Conservation (phyloP, 1,140 invertebrate genomes). For the Hermetia illucens region DNA sequence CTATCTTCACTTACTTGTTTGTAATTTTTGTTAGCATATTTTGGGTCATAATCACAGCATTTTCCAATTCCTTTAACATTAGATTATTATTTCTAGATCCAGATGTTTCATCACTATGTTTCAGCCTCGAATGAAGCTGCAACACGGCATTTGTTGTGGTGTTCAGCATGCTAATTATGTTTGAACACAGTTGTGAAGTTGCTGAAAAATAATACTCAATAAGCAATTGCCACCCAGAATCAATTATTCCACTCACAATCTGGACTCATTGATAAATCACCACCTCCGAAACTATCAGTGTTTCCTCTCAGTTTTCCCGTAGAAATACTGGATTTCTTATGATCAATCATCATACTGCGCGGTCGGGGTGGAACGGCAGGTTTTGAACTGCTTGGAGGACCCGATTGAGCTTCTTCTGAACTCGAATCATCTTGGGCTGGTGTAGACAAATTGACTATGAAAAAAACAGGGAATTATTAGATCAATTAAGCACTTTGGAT, state of each 20-base stretch:
- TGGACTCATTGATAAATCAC: no score
- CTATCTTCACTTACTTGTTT: constrained; percentile 18
- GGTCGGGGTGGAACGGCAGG: constrained; percentile 45
- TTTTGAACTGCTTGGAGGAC: constrained; percentile 32
- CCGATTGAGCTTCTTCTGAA: constrained; percentile 44
- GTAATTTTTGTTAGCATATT: constrained; percentile 31
- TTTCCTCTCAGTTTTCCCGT: no score
- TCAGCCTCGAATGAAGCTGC: constrained; percentile 27
- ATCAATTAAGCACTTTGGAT: neutral
- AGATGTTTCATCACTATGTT: constrained; percentile 17
- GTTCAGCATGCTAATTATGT: constrained; percentile 29
- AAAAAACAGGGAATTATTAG: constrained; percentile 7
- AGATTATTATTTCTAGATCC: constrained; percentile 7
- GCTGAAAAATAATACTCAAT: no score
- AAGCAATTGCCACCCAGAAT: no score
- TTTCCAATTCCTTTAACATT: constrained; percentile 35
- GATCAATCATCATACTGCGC: constrained; percentile 24
- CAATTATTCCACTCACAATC: no score
- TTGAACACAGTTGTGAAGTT: constrained; percentile 24
- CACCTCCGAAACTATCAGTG: no score
- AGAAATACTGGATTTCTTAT: constrained; percentile 18
- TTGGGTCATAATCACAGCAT: constrained; percentile 34
- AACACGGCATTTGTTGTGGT: constrained; percentile 27
- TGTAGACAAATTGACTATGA: constrained; percentile 45
- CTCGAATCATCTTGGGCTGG: constrained; percentile 61